Conservation (phyloP, 2,888 invertebrate species). For the Agapostemon virescens region DNA sequence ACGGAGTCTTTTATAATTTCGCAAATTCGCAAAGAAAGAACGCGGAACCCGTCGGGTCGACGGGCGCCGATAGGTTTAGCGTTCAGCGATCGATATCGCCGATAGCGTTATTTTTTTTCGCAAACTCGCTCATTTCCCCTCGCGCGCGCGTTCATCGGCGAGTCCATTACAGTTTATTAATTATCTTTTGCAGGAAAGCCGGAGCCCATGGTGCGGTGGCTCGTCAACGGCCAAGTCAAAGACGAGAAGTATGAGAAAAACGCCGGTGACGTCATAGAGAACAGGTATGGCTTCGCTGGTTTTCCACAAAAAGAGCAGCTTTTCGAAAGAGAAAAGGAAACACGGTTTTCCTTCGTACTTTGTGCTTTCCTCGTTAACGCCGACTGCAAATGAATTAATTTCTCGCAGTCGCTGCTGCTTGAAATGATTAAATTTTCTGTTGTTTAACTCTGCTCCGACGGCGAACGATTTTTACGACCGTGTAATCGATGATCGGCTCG, state of each 20-base stretch:
- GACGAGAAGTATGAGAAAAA: slow-evolving; percentile 92
- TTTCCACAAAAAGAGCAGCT: neutral
- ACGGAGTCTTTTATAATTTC: no score
- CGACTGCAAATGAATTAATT: neutral
- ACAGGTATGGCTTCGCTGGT: slow-evolving; percentile 82
- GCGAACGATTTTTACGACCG: no score
- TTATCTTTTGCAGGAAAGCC: slow-evolving; percentile 85
- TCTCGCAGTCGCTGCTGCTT: neutral
- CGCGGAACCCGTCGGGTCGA: no score
- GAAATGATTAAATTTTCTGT: neutral
- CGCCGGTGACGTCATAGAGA: slow-evolving; percentile 93
- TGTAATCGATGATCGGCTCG: no score
- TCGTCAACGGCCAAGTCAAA: slow-evolving; percentile 87
- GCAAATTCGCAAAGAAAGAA: no score
- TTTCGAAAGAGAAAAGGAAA: neutral
- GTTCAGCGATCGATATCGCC: no score
- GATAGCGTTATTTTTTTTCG: neutral
- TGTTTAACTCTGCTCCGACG: neutral
- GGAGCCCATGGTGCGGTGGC: slow-evolving; percentile 91
- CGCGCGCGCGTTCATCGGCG: neutral
- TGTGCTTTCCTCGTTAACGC: neutral
- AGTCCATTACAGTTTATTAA: slow-evolving; percentile 20
- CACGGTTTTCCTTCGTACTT: neutral
- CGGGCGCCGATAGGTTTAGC: no score
- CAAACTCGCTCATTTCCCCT: neutral